Evolutionary conservation across 2,888 invertebrate genomes (phyloP), one percentile per base, ranked within the genome.

Genomic region (Galerucella nymphaeae): DNA sequence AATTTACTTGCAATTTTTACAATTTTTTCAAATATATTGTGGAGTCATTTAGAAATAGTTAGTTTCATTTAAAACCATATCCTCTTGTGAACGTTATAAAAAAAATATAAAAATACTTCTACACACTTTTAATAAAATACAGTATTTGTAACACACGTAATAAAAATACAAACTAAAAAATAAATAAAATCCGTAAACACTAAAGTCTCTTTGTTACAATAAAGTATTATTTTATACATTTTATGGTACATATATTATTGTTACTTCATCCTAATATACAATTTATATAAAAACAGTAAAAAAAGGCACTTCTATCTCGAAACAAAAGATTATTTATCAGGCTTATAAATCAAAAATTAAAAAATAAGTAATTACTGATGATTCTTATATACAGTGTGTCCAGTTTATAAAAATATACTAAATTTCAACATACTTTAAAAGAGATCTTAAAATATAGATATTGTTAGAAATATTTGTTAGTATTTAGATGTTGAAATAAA

Each of bases 251-350:
- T 30, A 30, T 8, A 30, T 3, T 30, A 30, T 30, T 30, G 23
- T 30, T 30, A 30, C 23, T 30, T 30, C 4, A 30, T 30, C 23
- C 23, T 30, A 70, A 70, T 70, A 70, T 70, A 73, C 73, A 73
- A 66, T 57, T 63, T 11, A 66, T 66, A 66, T 70, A 70, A 45
- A 69, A 66, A 63, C 23, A 62, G 74, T 63, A 73, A 73, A 74
- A 63, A n/a, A 70, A 72, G 70, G 68, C 72, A 75, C 65, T 64
- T 70, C 64, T 45, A 63, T 57, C 66, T 42, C 57, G 63, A 11
- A 66, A 71, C 14, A 67, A 74, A 74, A 74, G 41, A 66, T 57
- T 55, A 11, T 45, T 57, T 65, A n/a, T 65, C 53, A 66, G 55
- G 41, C 66, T 66, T 57, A 23, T 30, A 38, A 41, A 55, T 13